phyloP scores from a whole-genome alignment of 2,888 invertebrate genomes.

The Carpatolechia fugitivella region DNA sequence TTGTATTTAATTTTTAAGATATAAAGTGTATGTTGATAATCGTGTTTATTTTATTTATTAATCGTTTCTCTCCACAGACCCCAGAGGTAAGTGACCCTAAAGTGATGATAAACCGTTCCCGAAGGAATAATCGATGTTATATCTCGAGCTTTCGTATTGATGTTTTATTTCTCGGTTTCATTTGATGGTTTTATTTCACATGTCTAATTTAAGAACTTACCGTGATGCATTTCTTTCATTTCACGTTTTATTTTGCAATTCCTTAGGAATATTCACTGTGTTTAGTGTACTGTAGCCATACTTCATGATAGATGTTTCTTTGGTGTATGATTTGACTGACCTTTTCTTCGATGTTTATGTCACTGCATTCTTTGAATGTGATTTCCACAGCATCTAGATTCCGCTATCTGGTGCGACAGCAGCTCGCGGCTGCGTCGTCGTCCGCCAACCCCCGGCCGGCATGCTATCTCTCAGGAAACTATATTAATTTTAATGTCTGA shows the following conservation, averaged over 20 bases:
- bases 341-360: background rate
- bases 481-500: background rate
- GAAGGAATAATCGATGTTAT: background rate
- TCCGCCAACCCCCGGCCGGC: background rate
- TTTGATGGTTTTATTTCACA: constrained; percentile 7
- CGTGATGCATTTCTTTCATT: background rate
- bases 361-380: constrained; percentile 44
- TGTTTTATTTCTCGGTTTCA: constrained; percentile 1
- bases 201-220: constrained; percentile 10
- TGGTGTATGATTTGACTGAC: background rate
- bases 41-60: constrained; percentile 76
- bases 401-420: background rate
- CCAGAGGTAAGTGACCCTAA: constrained; percentile 68
- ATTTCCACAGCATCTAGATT: constrained; percentile 41
- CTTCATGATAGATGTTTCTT: constrained; percentile 6
- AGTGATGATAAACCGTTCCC: background rate
- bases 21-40: constrained; percentile 78
- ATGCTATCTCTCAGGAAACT: background rate
- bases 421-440: background rate
- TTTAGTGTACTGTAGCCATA: constrained; percentile 5
- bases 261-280: constrained; percentile 2
- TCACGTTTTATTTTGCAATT: constrained; percentile 4
- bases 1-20: constrained; percentile 74
- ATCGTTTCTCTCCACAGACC: constrained; percentile 72
- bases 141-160: constrained; percentile 4